Evolutionary conservation across 2,888 invertebrate species (phyloP), one percentile per base, ranked within the genome.

Genomic region (Lacanobia wlatinum): DNA sequence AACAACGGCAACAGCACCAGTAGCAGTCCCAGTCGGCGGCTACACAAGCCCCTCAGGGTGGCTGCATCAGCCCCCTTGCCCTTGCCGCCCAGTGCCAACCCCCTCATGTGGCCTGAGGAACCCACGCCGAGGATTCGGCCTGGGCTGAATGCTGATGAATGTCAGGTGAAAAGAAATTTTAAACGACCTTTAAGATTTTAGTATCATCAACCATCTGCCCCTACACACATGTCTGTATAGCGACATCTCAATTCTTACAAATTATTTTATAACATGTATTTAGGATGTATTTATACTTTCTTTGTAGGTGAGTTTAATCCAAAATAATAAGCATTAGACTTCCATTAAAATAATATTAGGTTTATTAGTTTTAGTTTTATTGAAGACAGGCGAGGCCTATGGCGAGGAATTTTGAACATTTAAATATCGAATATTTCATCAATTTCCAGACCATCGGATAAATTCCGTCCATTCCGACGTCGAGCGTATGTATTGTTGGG

Each of bases 71-170:
- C 91, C 0, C 94, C 94, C 0, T 90, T 91, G 0, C 93, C 94
- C 0, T 61, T 93, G 28, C 94, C 94, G 0, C 85, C 91, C 2
- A 92, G 91, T 58, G 91, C 92, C 0, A 87, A 93, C 58, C 94
- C 93, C 0, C 85, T 92, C 70, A 88, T 93, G 90, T 94, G 94
- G 94, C 90, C 92, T 0, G 95, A 95, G 34, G 92, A 94, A 70
- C 92, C 91, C 0, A 85, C 88, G 6, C 93, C 94, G 0, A 89
- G 89, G 70, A 83, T 94, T 12, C 87, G 92, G 55, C 92, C 94
- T 0, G 90, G 92, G 0, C 74, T 86, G n/a, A 92, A 91, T 70
- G 90, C 92, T 67, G 95, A 96, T 82, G 95, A 95, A 73, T 94
- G 94, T 77, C 95, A 96, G 92, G 95, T 95, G 60, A 70, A 50